A percentile compares a stretch with the other conserved stretches of the same genome.
phyloP scores from a whole-genome alignment of 2,113 vertebrate species.

The Saccopteryx leptura region DNA sequence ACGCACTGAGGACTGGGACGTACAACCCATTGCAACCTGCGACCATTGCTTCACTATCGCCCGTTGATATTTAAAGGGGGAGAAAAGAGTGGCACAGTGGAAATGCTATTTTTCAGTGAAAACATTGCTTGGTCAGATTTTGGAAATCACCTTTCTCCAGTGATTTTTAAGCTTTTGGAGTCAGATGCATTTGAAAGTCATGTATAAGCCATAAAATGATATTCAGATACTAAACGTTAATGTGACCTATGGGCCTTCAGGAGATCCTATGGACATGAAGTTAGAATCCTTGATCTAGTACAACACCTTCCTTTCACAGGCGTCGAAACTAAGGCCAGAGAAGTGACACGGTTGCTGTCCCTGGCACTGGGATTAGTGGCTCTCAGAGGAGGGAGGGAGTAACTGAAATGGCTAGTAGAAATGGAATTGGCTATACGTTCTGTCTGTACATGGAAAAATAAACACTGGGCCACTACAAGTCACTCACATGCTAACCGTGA shows the following conservation, averaged over 20 bases:
- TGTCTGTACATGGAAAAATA: neutral
- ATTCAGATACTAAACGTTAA: neutral
- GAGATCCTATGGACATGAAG: neutral
- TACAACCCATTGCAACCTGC: slow-evolving; percentile 42
- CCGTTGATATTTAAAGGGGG: neutral
- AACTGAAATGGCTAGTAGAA: neutral
- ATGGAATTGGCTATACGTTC: neutral
- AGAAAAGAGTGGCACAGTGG: no score
- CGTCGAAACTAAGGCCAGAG: neutral
- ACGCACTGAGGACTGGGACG: neutral
- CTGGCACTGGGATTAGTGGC: neutral
- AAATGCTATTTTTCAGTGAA: slow-evolving; percentile 39
- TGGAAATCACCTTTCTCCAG: neutral
- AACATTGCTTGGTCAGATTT: neutral
- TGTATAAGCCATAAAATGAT: neutral
- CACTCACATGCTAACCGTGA: neutral
- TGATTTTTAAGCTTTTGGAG: neutral
- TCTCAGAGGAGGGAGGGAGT: neutral
- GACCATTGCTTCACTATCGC: neutral
- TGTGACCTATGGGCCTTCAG: neutral
- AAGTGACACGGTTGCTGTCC: neutral
- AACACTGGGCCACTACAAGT: neutral
- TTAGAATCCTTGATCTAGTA: neutral
- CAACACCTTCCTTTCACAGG: neutral
- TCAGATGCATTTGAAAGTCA: neutral